These are phyloP conservation scores for Hippocampus mohnikei DNA, from an alignment of 2,113 vertebrate species.

Conservation along the genomic window DNA sequence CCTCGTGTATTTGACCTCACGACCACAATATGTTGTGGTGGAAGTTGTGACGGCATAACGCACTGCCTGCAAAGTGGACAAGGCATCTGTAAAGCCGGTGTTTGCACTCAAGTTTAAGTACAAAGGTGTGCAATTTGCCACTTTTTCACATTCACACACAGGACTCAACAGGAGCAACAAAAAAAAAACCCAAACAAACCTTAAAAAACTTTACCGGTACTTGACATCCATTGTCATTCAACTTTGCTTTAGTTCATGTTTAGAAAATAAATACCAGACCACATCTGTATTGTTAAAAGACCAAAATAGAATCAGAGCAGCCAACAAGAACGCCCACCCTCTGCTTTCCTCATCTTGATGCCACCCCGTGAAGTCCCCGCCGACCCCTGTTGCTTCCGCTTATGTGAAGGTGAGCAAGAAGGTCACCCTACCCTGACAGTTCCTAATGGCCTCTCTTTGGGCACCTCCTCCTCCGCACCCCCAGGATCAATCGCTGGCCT, in stretches of 20 bases:
- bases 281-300: not conserved
- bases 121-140: no score
- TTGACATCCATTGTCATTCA: not conserved
- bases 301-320: not conserved
- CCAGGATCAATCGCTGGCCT: slow-evolving; percentile 76
- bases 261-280: not conserved
- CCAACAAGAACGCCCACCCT: slow-evolving; percentile 40
- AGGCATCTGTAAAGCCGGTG: no score
- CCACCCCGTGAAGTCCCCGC: slow-evolving; percentile 1
- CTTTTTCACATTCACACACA: no score
- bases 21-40: no score
- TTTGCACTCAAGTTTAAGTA: no score
- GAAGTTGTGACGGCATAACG: no score
- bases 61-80: no score
- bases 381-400: slow-evolving; percentile 48
- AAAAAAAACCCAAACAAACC: not conserved
- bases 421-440: slow-evolving; percentile 66
- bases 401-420: slow-evolving; percentile 69
- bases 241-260: not conserved
- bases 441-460: slow-evolving; percentile 63
- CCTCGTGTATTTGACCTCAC: no score
- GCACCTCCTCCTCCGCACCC: slow-evolving; percentile 45
- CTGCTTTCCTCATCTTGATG: slow-evolving; percentile 1
- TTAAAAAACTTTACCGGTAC: not conserved
- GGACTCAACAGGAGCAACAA: no score